Evolutionary conservation across 1,140 invertebrate species (phyloP), one percentile per base, ranked within the genome.

Genomic region (Rhagoletis zephyria): DNA sequence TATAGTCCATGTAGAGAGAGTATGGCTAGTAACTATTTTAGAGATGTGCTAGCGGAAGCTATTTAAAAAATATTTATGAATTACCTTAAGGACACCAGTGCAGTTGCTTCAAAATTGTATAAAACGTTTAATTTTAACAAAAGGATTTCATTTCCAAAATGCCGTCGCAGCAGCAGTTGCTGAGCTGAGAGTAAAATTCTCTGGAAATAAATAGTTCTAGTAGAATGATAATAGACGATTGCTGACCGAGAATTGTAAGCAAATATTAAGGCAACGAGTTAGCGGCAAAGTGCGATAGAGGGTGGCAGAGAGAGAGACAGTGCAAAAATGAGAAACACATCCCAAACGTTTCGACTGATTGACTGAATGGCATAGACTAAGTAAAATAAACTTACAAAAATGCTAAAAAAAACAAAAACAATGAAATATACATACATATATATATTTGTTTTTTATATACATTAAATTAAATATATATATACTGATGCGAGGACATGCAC

Each of bases 331-430:
- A 88, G 86, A 88, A 87, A 88, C 88, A 88, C 88, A 88, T 88
- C 88, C 91, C 91, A 90, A 92, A 91, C 90, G 91, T 92, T 92
- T 92, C 91, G 90, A 92, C 91, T 92, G 91, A 92, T 92, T 92
- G 91, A 92, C 91, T 92, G 91, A 92, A 92, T 92, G 91, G 91
- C 90, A 91, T 92, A 91, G 90, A 90, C 90, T 89, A 88, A 81
- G 74, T 56, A 81, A 81, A 81, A 81, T 30, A n/a, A 56, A 81
- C n/a, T 74, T 74, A 40, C 30, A 48, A 48, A 74, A 85, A 61
- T 86, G 77, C 61, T 42, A 59, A 12, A 70, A 87, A 51, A 87
- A 65, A 67, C 77, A 70, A 45, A 86, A 89, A 88, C 30, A 30
- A 30, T 30, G 30, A 87, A 5, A 85, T 74, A 85, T 70, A 77